Conservation (phyloP, 30 jellyfish, hydroid and myxozoan species). For the Mastigias papua region DNA sequence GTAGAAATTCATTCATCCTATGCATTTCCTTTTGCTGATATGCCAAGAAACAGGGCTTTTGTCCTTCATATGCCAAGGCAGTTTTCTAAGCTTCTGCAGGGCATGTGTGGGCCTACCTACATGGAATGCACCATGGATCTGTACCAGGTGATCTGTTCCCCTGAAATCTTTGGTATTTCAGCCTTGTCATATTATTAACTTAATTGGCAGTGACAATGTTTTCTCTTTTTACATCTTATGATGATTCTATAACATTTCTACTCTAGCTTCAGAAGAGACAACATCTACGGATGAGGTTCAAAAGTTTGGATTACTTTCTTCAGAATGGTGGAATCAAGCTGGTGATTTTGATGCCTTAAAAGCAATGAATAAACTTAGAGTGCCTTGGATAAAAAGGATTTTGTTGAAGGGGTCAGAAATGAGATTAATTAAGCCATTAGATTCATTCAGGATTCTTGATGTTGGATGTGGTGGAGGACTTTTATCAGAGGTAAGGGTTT, state of each 20-base stretch:
- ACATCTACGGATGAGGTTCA: conserved; percentile 72
- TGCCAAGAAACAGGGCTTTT: no score
- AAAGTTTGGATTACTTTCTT: conserved; percentile 62
- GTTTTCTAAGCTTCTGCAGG: no score
- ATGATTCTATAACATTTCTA: background rate
- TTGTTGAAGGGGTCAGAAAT: conserved; percentile 22
- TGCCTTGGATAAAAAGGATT: conserved; percentile 68
- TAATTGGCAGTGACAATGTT: no score
- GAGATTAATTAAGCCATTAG: conserved; percentile 54
- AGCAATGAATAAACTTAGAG: conserved; percentile 81
- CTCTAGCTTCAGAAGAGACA: conserved; percentile 41
- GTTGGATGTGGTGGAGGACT: conserved; percentile 99
- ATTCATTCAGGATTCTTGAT: conserved; percentile 75
- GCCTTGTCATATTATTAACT: no score
- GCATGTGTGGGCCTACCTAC: no score
- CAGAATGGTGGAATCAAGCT: conserved; percentile 93
- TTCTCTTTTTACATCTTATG: background rate
- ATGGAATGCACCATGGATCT: no score
- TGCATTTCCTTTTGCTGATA: no score
- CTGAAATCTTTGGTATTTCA: no score
- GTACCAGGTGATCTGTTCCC: no score
- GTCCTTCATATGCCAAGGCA: no score
- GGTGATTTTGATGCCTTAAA: conserved; percentile 75
- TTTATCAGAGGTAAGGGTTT: conserved; percentile 90
- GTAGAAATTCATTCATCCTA: no score